Conservation (phyloP, 2,113 vertebrate species). For the Colius striatus region DNA sequence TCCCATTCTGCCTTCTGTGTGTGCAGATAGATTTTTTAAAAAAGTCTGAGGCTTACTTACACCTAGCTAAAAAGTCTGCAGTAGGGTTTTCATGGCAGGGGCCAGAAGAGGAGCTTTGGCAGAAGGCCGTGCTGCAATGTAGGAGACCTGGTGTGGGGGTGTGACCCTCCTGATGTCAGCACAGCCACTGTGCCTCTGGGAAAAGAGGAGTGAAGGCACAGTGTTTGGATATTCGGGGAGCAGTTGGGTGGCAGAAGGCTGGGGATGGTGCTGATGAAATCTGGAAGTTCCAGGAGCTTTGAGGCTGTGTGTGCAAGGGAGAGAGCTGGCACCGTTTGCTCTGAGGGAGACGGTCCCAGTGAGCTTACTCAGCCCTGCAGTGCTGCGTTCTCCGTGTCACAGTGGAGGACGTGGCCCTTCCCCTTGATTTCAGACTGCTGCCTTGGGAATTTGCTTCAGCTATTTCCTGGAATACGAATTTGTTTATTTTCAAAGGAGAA, state of each 20-base stretch:
- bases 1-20: not conserved
- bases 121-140: rapidly evolving
- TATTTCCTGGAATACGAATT: constrained; percentile 55
- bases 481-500: constrained; percentile 65
- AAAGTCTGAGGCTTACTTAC: not conserved
- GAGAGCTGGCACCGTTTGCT: not conserved
- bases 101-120: not conserved
- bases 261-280: rapidly evolving
- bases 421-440: not conserved
- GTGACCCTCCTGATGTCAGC: too few species aligned
- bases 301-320: rapidly evolving
- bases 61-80: not conserved
- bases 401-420: not conserved
- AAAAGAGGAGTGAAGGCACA: rapidly evolving
- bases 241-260: rapidly evolving
- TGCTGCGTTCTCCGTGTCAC: rapidly evolving
- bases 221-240: rapidly evolving
- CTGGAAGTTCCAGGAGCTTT: not conserved
- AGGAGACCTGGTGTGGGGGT: not conserved
- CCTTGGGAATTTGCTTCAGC: constrained; percentile 48
- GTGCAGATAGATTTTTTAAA: not conserved
- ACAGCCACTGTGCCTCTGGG: not conserved
- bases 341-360: rapidly evolving
- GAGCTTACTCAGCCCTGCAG: not conserved
- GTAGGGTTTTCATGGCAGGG: not conserved